Base-by-base conservation (phyloP, 2,888 invertebrate genomes). In the Eristalinus sepulchralis region DNA sequence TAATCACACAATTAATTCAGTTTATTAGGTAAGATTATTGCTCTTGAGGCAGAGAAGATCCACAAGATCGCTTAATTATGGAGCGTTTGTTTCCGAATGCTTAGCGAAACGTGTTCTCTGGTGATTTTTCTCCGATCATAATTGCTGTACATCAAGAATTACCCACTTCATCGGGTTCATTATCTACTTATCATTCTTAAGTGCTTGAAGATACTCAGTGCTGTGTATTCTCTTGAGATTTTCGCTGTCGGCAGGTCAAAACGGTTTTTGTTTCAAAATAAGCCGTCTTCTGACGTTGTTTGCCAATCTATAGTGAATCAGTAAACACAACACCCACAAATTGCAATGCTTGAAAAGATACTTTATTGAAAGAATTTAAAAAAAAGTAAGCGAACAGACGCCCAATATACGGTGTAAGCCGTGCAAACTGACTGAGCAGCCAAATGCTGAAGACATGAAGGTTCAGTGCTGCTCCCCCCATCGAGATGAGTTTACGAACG, bases 401-500 rank as follows among this genome's bases (percentile, higher is more conserved):
- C 20, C 31, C 8, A 36, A 33, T 47, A 53, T 5, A 53, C 71
- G 53, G 24, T 27, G 53, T 66, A 66, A 70, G 68, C 63, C 59
- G 79, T 17, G n/a, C 47, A 17, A 17, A 47, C 67, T 33, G 60
- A 79, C 79, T 55, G 75, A 64, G 80, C 60, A 84, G 84, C 75
- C 84, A 84, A 70, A 34, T 84, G 80, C 67, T 4, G 57, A 60
- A 53, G 66, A 62, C 75, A 67, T 67, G 39, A 66, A 57, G 67
- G 17, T 83, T 87, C 79, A 60, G 79, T 63, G 78, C 78, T 63
- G 79, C 76, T 73, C 83, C 70, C 63, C 77, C 66, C 87, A 70
- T 57, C 22, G 62, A 22, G 39, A 6, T 53, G 87, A 83, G 87
- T 88, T 88, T 88, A 88, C 60, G 77, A 76, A 73, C 72, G 81